Evolutionary conservation across 2,113 vertebrate species (phyloP).

Genomic region (Silurus meridionalis): DNA sequence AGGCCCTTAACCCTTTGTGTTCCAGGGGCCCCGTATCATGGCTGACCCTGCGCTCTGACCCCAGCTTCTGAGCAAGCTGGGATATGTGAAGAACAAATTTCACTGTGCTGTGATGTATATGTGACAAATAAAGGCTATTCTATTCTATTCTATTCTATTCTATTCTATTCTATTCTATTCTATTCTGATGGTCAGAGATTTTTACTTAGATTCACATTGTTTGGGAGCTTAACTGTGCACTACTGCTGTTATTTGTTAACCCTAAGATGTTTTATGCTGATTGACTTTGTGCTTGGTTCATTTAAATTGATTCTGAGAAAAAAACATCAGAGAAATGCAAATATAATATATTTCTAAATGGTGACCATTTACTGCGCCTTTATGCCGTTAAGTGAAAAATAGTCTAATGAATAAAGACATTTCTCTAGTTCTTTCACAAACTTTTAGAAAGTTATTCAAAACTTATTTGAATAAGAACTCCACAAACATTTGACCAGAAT

Average conservation of each 20-base stretch:
- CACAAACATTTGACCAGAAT: neutral
- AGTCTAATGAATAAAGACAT: slow-evolving; percentile 7
- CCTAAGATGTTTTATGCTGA: neutral
- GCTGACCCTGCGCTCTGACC: too few species aligned
- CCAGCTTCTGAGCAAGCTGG: too few species aligned
- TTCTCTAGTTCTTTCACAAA: neutral
- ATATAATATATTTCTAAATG: neutral
- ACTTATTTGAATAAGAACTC: neutral
- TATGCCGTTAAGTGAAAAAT: slow-evolving; percentile 27
- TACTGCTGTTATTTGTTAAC: neutral
- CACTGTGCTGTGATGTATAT: too few species aligned
- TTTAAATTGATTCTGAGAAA: neutral
- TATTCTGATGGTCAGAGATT: neutral
- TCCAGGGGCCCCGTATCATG: too few species aligned
- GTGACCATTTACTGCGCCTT: neutral
- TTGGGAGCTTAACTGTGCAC: neutral
- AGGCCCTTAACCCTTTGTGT: too few species aligned
- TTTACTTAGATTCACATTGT: neutral
- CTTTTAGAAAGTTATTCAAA: neutral
- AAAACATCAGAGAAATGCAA: neutral
- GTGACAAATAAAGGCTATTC: too few species aligned
- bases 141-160: too few species aligned
- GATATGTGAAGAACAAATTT: too few species aligned
- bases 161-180: too few species aligned
- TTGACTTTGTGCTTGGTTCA: neutral